phyloP scores from a whole-genome alignment of 1,140 invertebrate genomes.

The Pseudomyrmex flavicornis region DNA sequence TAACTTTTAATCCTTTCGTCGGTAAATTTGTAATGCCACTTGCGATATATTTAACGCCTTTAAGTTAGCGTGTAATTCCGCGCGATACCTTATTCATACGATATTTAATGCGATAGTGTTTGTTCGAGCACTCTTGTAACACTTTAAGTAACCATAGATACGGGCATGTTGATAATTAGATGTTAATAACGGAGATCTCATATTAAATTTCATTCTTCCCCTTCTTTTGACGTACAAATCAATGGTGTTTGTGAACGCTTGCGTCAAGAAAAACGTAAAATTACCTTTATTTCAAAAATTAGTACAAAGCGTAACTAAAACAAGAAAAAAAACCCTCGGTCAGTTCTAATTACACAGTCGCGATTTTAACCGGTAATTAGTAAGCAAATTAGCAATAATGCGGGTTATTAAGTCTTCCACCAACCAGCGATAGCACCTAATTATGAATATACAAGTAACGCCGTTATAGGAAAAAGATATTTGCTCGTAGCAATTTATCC shows the following conservation, averaged over 20 bases:
- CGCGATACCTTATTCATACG: background rate
- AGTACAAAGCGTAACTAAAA: background rate
- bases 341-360: conserved; percentile 38
- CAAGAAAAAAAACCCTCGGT: background rate
- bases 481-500: conserved; percentile 45
- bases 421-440: conserved; percentile 52
- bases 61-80: too few relatives aligned
- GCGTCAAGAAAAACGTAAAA: background rate
- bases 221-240: background rate
- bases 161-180: too few relatives aligned
- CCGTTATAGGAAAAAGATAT: conserved; percentile 36
- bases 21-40: conserved; percentile 13
- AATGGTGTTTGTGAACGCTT: background rate
- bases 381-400: conserved; percentile 47
- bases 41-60: too few relatives aligned
- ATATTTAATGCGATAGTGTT: background rate
- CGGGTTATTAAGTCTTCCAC: conserved; percentile 39
- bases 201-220: background rate
- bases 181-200: too few relatives aligned
- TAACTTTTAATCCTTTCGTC: background rate
- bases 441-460: conserved; percentile 54
- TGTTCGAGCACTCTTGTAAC: background rate
- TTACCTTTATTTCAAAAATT: conserved; percentile 4
- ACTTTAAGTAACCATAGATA: too few relatives aligned
- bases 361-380: conserved; percentile 45